These are phyloP conservation scores for Rhopalosiphum nymphaeae DNA, from an alignment of 2,888 invertebrate species.

Conservation along the genomic window DNA sequence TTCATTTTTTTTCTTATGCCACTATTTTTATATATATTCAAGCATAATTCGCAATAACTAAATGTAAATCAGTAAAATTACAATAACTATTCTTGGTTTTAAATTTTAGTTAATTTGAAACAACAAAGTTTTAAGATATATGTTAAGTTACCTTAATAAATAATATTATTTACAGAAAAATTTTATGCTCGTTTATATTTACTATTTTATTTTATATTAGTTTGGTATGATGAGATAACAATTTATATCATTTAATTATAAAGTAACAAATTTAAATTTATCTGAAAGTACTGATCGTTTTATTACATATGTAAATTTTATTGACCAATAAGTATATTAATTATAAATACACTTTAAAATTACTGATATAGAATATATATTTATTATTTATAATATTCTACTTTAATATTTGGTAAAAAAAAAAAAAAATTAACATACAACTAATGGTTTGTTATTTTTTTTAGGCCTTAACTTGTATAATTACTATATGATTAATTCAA, in stretches of 20 bases:
- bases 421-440: neutral
- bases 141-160: neutral
- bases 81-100: neutral
- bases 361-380: neutral
- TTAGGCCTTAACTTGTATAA: neutral
- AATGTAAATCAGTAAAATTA: neutral
- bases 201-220: neutral
- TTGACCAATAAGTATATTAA: slow-evolving; percentile 11
- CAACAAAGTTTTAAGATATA: neutral
- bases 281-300: neutral
- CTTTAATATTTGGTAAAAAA: neutral
- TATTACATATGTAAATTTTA: neutral
- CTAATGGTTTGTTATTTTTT: neutral
- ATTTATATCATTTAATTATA: neutral
- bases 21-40: neutral
- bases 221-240: neutral
- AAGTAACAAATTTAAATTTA: neutral
- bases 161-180: neutral
- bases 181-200: neutral
- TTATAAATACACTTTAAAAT: neutral
- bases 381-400: neutral
- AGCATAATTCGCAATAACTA: neutral
- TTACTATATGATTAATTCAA: neutral
- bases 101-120: neutral
- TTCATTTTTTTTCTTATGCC: neutral